These are phyloP conservation scores for Arctocebus calabarensis DNA, from an alignment of 2,797 vertebrate genomes.

Conservation along the genomic window DNA sequence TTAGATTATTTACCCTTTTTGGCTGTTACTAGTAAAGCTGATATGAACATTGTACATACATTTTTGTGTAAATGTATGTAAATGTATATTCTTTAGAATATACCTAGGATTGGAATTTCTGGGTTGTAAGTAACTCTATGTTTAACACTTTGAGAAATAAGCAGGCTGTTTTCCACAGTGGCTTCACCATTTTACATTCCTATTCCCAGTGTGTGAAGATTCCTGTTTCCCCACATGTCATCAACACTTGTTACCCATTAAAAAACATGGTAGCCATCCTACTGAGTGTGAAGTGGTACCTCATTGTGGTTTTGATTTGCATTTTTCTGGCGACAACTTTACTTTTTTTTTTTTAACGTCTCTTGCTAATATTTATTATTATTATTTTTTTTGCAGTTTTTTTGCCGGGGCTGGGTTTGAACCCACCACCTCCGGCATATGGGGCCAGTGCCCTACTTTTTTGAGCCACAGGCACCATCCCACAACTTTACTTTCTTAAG, in stretches of 20 bases:
- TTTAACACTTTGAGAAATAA: not conserved
- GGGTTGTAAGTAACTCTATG: not conserved
- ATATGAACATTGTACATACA: not conserved
- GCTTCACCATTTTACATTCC: not conserved
- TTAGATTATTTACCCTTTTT: not conserved
- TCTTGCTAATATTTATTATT: no score
- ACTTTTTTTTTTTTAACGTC: no score
- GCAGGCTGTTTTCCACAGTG: not conserved
- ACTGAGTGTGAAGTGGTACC: not conserved
- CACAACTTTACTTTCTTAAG: not conserved
- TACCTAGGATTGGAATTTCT: not conserved
- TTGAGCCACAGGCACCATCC: no score
- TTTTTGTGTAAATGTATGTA: conserved; percentile 22
- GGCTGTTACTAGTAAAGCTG: not conserved
- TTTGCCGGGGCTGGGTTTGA: no score
- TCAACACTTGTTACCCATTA: not conserved
- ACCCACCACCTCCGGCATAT: no score
- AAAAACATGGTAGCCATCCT: not conserved
- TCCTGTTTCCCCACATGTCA: not conserved
- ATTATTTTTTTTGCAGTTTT: no score
- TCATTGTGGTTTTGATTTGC: not conserved
- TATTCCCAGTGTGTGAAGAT: not conserved
- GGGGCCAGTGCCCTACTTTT: no score
- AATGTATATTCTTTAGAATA: not conserved
- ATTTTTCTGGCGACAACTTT: not conserved